These are phyloP conservation scores for Phrynocephalus vlangalii DNA, from an alignment of 2,797 vertebrate species.

Conservation along the genomic window DNA sequence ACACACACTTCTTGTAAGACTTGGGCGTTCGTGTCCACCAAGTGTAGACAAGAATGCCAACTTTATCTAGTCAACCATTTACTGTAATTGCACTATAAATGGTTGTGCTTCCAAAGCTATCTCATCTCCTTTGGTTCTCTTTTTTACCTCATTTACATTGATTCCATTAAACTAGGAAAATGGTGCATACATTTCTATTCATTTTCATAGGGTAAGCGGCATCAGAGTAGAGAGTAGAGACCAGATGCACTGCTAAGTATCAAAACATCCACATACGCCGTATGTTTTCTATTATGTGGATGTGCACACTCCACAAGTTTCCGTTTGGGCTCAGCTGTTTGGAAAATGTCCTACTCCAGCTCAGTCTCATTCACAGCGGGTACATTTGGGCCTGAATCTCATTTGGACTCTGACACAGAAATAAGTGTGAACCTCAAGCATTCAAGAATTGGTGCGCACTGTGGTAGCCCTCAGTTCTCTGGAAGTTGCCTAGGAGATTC, in stretches of 20 bases:
- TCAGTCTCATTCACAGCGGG: neutral
- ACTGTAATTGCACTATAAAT: neutral
- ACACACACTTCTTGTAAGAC: neutral
- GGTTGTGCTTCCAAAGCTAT: neutral
- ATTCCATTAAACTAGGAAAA: neutral
- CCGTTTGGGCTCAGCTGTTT: neutral
- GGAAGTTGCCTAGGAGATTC: no score
- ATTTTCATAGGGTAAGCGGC: neutral
- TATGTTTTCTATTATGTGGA: no score
- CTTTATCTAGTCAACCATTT: neutral
- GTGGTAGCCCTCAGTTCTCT: no score
- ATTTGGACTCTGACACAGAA: no score
- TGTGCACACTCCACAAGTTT: neutral
- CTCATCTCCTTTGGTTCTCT: slow-evolving; percentile 14
- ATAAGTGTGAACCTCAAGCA: no score
- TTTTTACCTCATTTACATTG: slow-evolving; percentile 8
- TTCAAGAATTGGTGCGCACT: no score
- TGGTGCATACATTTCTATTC: neutral
- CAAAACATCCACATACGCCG: neutral
- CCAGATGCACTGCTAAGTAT: neutral
- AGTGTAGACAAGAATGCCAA: neutral
- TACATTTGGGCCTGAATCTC: neutral
- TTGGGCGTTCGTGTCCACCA: slow-evolving; percentile 29
- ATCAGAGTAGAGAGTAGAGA: neutral
- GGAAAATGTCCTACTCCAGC: neutral